Evolutionary conservation across 2,888 invertebrate species (phyloP).

Genomic region (Ptychoptera albimana): DNA sequence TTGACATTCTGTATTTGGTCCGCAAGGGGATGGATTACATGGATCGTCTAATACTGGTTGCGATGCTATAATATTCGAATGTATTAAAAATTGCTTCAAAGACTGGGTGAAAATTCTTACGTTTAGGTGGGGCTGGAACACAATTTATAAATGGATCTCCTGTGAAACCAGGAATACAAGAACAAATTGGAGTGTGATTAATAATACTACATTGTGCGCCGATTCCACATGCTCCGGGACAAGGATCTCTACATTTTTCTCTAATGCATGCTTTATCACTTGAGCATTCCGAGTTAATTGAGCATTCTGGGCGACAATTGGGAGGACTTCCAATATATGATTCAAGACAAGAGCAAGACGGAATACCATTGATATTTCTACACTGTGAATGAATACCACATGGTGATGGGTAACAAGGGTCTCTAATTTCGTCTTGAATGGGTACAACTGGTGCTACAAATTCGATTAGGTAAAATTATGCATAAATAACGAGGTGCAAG

Average conservation of each 20-base stretch:
- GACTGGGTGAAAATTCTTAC: constrained; percentile 15
- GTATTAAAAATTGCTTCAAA: background rate
- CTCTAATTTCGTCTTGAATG: constrained; percentile 24
- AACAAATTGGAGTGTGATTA: constrained; percentile 56
- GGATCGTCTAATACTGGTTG: constrained; percentile 33
- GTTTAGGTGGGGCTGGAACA: constrained; percentile 32
- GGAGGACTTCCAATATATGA: constrained; percentile 55
- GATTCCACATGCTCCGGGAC: constrained; percentile 53
- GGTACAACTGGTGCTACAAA: constrained; percentile 14
- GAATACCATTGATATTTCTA: constrained; percentile 42
- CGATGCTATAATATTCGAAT: background rate
- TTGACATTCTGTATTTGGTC: constrained; percentile 52
- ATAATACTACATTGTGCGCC: constrained; percentile 56
- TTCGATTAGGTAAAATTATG: background rate
- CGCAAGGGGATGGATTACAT: constrained; percentile 64
- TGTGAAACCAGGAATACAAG: constrained; percentile 43
- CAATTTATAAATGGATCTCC: constrained; percentile 66
- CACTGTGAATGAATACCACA: constrained; percentile 47
- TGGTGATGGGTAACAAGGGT: constrained; percentile 57
- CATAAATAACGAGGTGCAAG: background rate
- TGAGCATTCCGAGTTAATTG: constrained; percentile 52
- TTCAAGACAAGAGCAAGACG: constrained; percentile 57
- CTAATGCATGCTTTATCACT: constrained; percentile 53
- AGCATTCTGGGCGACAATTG: constrained; percentile 57
- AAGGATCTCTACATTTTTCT: constrained; percentile 57